These are phyloP conservation scores for Himalopsyche tibetana DNA, from an alignment of 2,888 invertebrate species.

Conservation along the genomic window DNA sequence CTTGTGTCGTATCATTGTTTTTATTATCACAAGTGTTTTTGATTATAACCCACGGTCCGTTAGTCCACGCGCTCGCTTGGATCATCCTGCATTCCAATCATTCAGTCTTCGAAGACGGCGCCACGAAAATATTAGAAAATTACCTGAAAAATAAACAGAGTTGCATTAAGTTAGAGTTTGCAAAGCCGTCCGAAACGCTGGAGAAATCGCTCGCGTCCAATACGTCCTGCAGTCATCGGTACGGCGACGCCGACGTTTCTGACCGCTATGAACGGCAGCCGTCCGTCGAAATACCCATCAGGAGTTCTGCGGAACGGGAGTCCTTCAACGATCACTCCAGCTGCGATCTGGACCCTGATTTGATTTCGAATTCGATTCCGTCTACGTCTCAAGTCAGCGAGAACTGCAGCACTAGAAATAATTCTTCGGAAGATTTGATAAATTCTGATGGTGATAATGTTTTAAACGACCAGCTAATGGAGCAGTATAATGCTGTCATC, in stretches of 20 bases:
- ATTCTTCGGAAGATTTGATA: conserved; percentile 74
- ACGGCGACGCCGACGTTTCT: conserved; percentile 46
- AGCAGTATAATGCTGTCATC: conserved; percentile 52
- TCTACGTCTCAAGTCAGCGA: conserved; percentile 77
- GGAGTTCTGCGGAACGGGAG: conserved; percentile 52
- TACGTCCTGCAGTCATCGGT: conserved; percentile 56
- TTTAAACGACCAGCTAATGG: conserved; percentile 53
- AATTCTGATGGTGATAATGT: conserved; percentile 53
- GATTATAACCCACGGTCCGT: conserved; percentile 92
- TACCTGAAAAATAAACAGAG: conserved; percentile 79
- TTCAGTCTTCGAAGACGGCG: conserved; percentile 82
- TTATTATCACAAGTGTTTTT: conserved; percentile 96
- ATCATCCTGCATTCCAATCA: conserved; percentile 91
- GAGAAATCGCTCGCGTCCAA: conserved; percentile 83
- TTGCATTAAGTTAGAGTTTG: conserved; percentile 79
- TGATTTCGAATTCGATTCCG: conserved; percentile 75
- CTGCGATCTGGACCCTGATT: conserved; percentile 75
- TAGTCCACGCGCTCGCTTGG: conserved; percentile 93
- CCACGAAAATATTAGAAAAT: conserved; percentile 81
- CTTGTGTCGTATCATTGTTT: conserved; percentile 93
- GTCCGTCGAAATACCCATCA: conserved; percentile 48
- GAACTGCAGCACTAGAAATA: conserved; percentile 74
- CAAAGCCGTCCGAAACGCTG: conserved; percentile 85
- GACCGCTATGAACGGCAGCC: conserved; percentile 49
- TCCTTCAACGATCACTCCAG: conserved; percentile 73